These are phyloP conservation scores for Quadriops clusia DNA, from an alignment of 2,888 invertebrate genomes.

Conservation along the genomic window DNA sequence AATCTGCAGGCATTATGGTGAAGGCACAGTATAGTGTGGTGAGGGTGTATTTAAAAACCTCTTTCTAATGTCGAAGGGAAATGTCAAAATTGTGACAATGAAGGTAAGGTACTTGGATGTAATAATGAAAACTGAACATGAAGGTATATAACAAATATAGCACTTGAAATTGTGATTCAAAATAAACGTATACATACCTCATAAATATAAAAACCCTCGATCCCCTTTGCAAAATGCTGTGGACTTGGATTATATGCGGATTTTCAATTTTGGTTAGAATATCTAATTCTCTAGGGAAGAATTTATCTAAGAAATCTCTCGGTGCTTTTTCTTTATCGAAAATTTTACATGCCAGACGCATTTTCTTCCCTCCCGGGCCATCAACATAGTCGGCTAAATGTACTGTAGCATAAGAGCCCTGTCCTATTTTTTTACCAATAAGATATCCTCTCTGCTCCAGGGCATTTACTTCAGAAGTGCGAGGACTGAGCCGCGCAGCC, in stretches of 20 bases:
- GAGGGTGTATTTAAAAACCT: no score
- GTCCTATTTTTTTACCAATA: slow-evolving; percentile 78
- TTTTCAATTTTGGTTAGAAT: slow-evolving; percentile 82
- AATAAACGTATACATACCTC: slow-evolving; percentile 40
- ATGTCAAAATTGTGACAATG: no score
- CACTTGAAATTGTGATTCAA: neutral
- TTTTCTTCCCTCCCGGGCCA: slow-evolving; percentile 54
- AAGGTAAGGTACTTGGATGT: no score
- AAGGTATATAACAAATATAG: no score
- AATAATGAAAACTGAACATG: no score
- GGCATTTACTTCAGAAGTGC: slow-evolving; percentile 74
- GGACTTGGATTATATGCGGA: slow-evolving; percentile 81
- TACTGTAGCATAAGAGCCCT: slow-evolving; percentile 85
- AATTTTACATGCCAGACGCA: slow-evolving; percentile 79
- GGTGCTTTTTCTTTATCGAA: slow-evolving; percentile 85
- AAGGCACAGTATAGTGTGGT: no score
- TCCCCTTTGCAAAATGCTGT: slow-evolving; percentile 73
- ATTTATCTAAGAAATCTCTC: slow-evolving; percentile 79
- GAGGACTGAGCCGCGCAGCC: slow-evolving; percentile 63
- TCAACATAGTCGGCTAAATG: slow-evolving; percentile 75
- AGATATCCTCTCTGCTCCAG: slow-evolving; percentile 74
- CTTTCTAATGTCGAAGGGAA: no score
- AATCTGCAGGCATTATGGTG: no score
- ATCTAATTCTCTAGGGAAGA: slow-evolving; percentile 86
- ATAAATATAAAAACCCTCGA: slow-evolving; percentile 81